Percentiles rank a stretch among this genome's conserved stretches.
phyloP scores from a whole-genome alignment of 2,113 vertebrate species.

The Clarias gariepinus region DNA sequence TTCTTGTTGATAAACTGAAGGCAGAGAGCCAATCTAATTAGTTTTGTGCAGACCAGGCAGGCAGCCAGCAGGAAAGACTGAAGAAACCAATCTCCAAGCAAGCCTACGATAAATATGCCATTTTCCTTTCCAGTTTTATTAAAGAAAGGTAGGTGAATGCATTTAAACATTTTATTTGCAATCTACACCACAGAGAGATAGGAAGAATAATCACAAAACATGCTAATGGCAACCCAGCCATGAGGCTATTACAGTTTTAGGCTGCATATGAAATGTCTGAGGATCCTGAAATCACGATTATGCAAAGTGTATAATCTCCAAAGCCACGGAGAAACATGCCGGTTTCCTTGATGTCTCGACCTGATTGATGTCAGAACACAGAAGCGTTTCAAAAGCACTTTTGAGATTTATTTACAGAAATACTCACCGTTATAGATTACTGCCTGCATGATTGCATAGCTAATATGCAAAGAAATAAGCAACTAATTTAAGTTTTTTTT shows the following conservation, averaged over 20 bases:
- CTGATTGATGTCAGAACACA: constrained; percentile 15
- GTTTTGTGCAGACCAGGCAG: constrained; percentile 47
- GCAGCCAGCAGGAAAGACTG: constrained; percentile 45
- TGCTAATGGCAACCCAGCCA: not conserved
- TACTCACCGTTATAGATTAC: not conserved
- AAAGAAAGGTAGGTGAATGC: constrained; percentile 41
- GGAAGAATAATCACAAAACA: constrained; percentile 23
- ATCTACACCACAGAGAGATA: constrained; percentile 32
- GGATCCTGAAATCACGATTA: not conserved
- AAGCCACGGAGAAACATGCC: not conserved
- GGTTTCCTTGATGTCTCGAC: not conserved
- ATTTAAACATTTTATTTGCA: constrained; percentile 50
- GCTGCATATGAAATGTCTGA: constrained; percentile 9
- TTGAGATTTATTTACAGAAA: not conserved
- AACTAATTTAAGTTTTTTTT: not conserved
- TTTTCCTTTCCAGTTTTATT: constrained; percentile 41
- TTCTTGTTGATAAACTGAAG: constrained; percentile 52
- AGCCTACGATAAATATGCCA: constrained; percentile 36
- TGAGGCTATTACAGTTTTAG: not conserved
- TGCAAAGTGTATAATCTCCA: not conserved
- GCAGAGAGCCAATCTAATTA: constrained; percentile 54
- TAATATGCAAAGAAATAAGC: not conserved
- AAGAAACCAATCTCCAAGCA: constrained; percentile 44
- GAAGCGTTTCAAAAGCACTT: not conserved
- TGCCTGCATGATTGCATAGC: not conserved